Evolutionary conservation across 1,140 invertebrate species (phyloP).

Genomic region (Riptortus pedestris): DNA sequence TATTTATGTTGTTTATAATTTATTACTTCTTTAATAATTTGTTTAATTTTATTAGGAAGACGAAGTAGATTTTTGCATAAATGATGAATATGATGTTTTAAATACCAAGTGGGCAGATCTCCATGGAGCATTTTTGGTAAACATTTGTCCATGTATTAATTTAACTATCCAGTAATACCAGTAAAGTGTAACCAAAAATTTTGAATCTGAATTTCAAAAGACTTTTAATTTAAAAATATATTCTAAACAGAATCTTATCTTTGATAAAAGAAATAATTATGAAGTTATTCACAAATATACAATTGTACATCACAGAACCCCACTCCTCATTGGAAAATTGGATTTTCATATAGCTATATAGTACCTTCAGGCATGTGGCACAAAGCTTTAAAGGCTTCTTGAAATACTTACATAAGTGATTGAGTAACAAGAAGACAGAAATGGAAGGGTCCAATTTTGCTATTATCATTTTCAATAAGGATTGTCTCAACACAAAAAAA

Average conservation of each 20-base stretch:
- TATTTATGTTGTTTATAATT: neutral
- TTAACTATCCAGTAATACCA: no score
- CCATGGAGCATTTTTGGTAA: neutral
- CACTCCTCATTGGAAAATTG: no score
- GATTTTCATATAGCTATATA: no score
- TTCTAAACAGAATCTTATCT: neutral
- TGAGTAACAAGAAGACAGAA: no score
- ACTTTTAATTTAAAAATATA: neutral
- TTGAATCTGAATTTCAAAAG: neutral
- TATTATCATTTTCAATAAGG: no score
- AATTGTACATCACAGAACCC: no score
- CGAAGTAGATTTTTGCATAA: constrained; percentile 6
- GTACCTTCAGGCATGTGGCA: no score
- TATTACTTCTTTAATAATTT: neutral
- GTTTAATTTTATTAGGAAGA: neutral
- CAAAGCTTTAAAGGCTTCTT: no score
- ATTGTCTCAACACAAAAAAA: no score
- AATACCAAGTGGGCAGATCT: neutral
- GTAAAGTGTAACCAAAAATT: neutral
- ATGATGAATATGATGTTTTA: constrained; percentile 16
- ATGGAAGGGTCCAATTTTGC: no score
- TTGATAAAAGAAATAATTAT: neutral
- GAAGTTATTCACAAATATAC: neutral
- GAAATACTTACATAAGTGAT: no score
- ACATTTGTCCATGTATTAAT: neutral